Percentiles rank a stretch among this genome's conserved stretches.
phyloP scores from a whole-genome alignment of 1,140 invertebrate genomes.

The Zaprionus davidi region DNA sequence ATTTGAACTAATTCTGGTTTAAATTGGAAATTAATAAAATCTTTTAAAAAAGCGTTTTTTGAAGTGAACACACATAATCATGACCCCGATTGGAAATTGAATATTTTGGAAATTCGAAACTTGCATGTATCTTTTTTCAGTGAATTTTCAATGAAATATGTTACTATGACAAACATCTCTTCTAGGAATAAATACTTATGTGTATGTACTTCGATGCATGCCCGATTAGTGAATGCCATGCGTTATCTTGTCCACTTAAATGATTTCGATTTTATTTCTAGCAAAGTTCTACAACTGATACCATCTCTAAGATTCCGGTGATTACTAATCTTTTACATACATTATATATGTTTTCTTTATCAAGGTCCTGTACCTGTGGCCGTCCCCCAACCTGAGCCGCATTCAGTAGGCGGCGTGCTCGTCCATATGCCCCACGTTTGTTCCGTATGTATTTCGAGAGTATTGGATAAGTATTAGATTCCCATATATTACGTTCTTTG shows the following conservation, averaged over 20 bases:
- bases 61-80: constrained; percentile 17
- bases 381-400: constrained; percentile 87
- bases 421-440: constrained; percentile 95
- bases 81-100: constrained; percentile 50
- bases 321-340: constrained; percentile 50
- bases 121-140: constrained; percentile 58
- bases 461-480: constrained; percentile 25
- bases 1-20: not conserved
- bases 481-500: constrained; percentile 64
- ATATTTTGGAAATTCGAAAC: constrained; percentile 36
- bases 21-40: not conserved
- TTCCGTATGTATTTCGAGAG: constrained; percentile 85
- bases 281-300: constrained; percentile 51
- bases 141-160: constrained; percentile 33
- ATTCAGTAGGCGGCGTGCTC: constrained; percentile 92
- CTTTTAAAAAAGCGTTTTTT: not conserved
- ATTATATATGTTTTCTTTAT: constrained; percentile 51
- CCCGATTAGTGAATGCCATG: constrained; percentile 73
- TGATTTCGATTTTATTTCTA: constrained; percentile 64
- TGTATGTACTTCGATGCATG: constrained; percentile 68
- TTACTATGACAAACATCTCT: constrained; percentile 15
- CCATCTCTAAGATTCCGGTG: not conserved
- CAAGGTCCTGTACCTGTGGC: constrained; percentile 84
- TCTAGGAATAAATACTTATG: constrained; percentile 59
- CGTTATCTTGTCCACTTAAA: constrained; percentile 73